Base-by-base conservation (phyloP, 2,888 invertebrate genomes). In the Rotaria magnacalcarata region DNA sequence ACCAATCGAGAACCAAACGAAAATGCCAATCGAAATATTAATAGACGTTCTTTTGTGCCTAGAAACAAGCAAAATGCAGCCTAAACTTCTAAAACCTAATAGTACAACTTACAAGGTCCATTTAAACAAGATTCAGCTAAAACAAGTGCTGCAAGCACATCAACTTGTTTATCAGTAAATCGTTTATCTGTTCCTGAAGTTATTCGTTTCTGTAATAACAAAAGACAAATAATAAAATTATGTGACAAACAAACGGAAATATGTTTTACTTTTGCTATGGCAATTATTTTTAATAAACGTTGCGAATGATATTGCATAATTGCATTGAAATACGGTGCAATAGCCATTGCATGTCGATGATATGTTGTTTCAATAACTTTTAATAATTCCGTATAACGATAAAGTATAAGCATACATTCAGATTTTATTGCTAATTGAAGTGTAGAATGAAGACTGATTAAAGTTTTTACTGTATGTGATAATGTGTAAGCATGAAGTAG, bases 261-360 rank as follows among this genome's bases (percentile, higher is more conserved):
- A 10, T 54, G 8, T 60, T 87, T 89, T 92, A 93, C 94, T 91
- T 94, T 94, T 0, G 94, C 94, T 87, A 92, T 93, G 85, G 93
- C 92, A 86, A 96, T 92, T 84, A 94, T 92, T 84, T 93, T 93
- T 80, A 95, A 92, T 14, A 94, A 93, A 90, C 94, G 94, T 90
- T 94, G 94, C 88, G 94, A 93, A 80, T 95, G 92, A 91, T 95
- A 94, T 89, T 96, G 96, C 27, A 94, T 91, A 84, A 95, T 93
- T 90, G 95, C 94, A 89, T 94, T 93, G 86, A 94, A 92, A 21
- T 94, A 93, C 89, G 94, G 94, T 41, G 94, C 93, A 85, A 96
- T 93, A 88, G 93, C 92, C 87, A 94, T 92, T 84, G 93, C 93
- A 89, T 95, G 93, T 67, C 94, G 92, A 86, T 93, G 93, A 88